phyloP scores from a whole-genome alignment of 2,113 vertebrate genomes.

The Notothenia coriiceps region DNA sequence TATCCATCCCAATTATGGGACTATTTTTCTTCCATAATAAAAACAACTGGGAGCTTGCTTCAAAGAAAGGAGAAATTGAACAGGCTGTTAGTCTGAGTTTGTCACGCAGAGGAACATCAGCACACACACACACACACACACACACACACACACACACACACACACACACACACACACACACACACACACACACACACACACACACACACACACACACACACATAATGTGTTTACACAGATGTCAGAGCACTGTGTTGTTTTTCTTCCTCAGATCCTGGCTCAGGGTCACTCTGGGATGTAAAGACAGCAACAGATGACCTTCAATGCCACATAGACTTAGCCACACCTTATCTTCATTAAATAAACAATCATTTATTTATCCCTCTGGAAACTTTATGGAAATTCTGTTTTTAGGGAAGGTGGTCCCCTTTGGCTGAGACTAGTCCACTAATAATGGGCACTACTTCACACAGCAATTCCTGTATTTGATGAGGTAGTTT shows the following conservation, averaged over 20 bases:
- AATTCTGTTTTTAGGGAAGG: not conserved
- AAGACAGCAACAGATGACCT: not conserved
- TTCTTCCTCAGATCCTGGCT: not conserved
- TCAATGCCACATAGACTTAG: not conserved
- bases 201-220: not conserved
- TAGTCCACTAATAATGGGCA: not conserved
- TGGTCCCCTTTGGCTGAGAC: not conserved
- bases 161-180: no score
- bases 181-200: not conserved
- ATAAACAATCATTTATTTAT: not conserved
- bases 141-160: not conserved
- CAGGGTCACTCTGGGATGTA: not conserved
- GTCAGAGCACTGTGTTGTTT: not conserved
- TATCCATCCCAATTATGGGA: constrained; percentile 61
- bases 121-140: no score
- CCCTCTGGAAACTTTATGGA: not conserved
- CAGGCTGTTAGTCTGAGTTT: constrained; percentile 25
- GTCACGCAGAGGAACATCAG: constrained; percentile 12
- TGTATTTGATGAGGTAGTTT: not conserved
- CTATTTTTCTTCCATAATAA: constrained; percentile 37
- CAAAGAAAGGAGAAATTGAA: constrained; percentile 47
- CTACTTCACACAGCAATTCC: not conserved
- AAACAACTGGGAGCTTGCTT: constrained; percentile 50
- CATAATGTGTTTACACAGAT: not conserved
- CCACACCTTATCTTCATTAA: not conserved